A percentile compares a stretch with the other conserved stretches of the same genome.
phyloP scores from a whole-genome alignment of 1,140 invertebrate species.

The Zaprionus ghesquierei region DNA sequence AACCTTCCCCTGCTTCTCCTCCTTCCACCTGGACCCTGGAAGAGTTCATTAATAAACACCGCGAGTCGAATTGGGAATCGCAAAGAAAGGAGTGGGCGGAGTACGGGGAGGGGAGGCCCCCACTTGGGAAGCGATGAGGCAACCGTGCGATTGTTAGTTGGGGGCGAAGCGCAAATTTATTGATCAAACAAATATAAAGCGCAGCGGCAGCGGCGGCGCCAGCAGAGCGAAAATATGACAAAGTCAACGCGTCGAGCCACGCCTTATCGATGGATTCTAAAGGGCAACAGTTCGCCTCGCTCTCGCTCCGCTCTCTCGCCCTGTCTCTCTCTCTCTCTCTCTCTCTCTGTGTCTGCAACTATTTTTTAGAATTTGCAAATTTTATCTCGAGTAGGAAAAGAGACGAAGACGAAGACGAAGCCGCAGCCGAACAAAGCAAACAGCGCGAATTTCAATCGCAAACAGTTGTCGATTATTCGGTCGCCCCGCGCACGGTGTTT shows the following conservation, averaged over 20 bases:
- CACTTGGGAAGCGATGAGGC: background rate
- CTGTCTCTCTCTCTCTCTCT: background rate
- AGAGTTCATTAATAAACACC: slow-evolving; percentile 74
- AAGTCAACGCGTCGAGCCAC: background rate
- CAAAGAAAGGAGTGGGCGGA: background rate
- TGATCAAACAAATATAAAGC: slow-evolving; percentile 79
- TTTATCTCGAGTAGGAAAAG: slow-evolving; percentile 27
- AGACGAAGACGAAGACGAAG: background rate
- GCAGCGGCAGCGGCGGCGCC: slow-evolving; percentile 56
- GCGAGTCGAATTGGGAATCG: background rate
- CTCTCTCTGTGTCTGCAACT: background rate
- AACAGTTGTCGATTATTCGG: slow-evolving; percentile 67
- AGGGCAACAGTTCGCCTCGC: background rate
- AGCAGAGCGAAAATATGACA: slow-evolving; percentile 14
- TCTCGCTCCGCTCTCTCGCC: background rate
- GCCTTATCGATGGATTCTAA: background rate
- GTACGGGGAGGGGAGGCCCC: background rate
- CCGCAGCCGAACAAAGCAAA: too few relatives aligned
- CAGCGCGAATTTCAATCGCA: slow-evolving; percentile 66
- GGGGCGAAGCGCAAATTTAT: slow-evolving; percentile 62
- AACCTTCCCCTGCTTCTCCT: too few relatives aligned
- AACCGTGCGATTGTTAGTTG: background rate
- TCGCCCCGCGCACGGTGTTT: slow-evolving; percentile 49
- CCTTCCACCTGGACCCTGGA: slow-evolving; percentile 50
- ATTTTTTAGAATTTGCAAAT: slow-evolving; percentile 32